Conservation (phyloP, 2,797 vertebrate species). For the Aythya fuligula region DNA sequence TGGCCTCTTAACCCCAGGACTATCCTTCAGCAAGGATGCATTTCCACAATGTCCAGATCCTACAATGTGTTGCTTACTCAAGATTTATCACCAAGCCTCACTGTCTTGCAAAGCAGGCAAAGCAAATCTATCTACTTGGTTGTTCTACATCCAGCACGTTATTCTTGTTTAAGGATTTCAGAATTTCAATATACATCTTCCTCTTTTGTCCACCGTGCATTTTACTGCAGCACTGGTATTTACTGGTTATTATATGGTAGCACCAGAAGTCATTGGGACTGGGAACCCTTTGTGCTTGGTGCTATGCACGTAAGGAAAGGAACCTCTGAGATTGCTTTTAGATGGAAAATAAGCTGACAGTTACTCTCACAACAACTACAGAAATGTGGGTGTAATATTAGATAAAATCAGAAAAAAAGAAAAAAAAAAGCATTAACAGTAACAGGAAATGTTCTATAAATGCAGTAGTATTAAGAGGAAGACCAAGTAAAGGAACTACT, state of each 20-base stretch:
- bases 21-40: background rate
- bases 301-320: background rate
- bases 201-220: background rate
- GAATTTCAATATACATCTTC: background rate
- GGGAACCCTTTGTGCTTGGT: background rate
- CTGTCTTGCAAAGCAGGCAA: background rate
- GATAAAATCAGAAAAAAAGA: constrained; percentile 30
- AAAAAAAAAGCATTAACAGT: background rate
- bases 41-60: background rate
- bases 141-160: background rate
- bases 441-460: constrained; percentile 25
- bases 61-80: background rate
- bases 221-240: background rate
- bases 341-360: constrained; percentile 5
- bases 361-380: background rate
- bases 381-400: background rate
- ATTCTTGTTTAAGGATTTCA: background rate
- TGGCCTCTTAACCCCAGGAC: background rate
- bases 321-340: background rate
- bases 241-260: background rate
- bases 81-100: background rate
- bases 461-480: background rate
- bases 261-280: background rate
- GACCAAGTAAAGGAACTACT: background rate
- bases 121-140: background rate